Percentiles rank a stretch among this genome's conserved stretches.
These are phyloP conservation scores for Lycodopsis pacificus DNA, from an alignment of 2,797 vertebrate species.

Conservation along the genomic window DNA sequence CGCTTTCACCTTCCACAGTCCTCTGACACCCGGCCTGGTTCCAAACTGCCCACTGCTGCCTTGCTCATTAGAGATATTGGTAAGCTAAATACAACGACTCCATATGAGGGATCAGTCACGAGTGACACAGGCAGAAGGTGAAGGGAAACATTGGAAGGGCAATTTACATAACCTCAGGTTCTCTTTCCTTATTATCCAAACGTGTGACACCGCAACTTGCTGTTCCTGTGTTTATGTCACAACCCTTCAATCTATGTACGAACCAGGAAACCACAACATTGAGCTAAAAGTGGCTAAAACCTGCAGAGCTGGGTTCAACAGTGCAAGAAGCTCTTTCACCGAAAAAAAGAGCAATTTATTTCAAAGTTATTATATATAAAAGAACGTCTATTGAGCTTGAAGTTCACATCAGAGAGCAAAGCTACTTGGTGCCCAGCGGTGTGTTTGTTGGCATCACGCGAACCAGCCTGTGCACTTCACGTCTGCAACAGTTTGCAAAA, in stretches of 20 bases:
- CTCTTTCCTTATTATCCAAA: background rate
- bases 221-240: background rate
- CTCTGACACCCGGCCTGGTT: constrained; percentile 46
- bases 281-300: constrained; percentile 11
- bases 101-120: background rate
- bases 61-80: constrained; percentile 45
- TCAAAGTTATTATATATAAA: background rate
- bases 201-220: constrained; percentile 2
- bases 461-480: background rate
- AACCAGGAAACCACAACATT: background rate
- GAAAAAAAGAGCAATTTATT: background rate
- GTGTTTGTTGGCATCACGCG: background rate
- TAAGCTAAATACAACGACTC: constrained; percentile 38
- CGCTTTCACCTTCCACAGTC: constrained; percentile 48
- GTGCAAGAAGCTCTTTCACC: background rate
- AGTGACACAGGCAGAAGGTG: constrained; percentile 5
- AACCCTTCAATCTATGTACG: background rate
- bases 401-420: background rate
- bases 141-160: constrained; percentile 10
- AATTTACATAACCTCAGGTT: constrained; percentile 2
- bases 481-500: constrained; percentile 18
- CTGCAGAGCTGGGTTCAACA: background rate
- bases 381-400: background rate
- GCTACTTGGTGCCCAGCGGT: background rate
- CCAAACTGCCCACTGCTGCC: constrained; percentile 32